These are phyloP conservation scores for Serilophus lunatus DNA, from an alignment of 2,113 vertebrate species.

Conservation along the genomic window DNA sequence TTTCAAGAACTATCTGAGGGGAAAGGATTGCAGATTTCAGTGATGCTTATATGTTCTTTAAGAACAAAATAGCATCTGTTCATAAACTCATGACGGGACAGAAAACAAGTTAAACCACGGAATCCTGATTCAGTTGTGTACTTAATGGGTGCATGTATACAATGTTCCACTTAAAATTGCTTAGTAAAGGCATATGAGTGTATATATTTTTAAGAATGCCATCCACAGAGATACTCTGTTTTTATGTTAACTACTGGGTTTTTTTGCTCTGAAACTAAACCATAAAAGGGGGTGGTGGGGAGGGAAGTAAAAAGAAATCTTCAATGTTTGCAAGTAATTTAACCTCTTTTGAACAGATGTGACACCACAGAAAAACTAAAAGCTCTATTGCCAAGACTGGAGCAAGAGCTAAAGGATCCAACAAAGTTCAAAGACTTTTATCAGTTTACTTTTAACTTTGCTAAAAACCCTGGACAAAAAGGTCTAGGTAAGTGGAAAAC, in stretches of 20 bases:
- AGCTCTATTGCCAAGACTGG: slow-evolving; percentile 86
- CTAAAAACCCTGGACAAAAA: slow-evolving; percentile 95
- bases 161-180: neutral
- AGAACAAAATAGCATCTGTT: neutral
- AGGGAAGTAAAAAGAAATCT: neutral
- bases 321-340: neutral
- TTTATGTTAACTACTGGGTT: neutral
- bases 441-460: slow-evolving; percentile 96
- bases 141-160: neutral
- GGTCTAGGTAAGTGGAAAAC: slow-evolving; percentile 84
- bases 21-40: neutral
- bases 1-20: neutral
- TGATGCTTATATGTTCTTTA: neutral
- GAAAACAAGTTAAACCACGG: neutral
- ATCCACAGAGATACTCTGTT: neutral
- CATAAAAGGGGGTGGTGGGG: neutral
- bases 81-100: neutral
- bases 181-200: neutral
- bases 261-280: neutral
- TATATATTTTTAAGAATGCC: neutral
- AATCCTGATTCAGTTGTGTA: neutral
- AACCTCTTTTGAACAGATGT: slow-evolving; percentile 77
- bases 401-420: slow-evolving; percentile 92
- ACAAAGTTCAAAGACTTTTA: slow-evolving; percentile 95
- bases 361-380: slow-evolving; percentile 91